Evolutionary conservation across 2,797 vertebrate species (phyloP).

Genomic region (Hippopotamyrus pictus): DNA sequence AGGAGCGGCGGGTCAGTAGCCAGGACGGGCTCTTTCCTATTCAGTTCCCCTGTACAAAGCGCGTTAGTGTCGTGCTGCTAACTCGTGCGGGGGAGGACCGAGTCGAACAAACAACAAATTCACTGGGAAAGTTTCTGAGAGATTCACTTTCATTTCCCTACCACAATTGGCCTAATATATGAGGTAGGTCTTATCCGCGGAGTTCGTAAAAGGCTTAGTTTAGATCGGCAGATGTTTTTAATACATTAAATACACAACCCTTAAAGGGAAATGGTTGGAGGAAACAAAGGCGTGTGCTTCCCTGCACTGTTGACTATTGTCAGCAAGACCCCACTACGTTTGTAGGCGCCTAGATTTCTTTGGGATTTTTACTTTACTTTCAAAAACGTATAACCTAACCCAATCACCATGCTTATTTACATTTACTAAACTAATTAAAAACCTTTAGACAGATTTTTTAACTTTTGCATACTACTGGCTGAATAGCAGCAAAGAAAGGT

Average conservation of each 20-base stretch:
- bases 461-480: neutral
- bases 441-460: neutral
- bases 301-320: constrained; percentile 37
- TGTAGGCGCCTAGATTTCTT: constrained; percentile 1
- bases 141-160: neutral
- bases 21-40: constrained; percentile 34
- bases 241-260: neutral
- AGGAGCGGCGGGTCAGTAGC: constrained; percentile 32
- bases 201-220: neutral
- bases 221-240: neutral
- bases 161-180: constrained; percentile 7
- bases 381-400: neutral
- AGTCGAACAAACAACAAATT: constrained; percentile 26
- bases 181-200: neutral
- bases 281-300: constrained; percentile 51
- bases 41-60: constrained; percentile 45
- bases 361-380: neutral
- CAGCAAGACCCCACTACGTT: constrained; percentile 26
- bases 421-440: neutral
- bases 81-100: constrained; percentile 16
- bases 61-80: constrained; percentile 32
- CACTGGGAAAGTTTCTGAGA: constrained; percentile 31
- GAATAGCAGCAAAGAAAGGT: neutral
- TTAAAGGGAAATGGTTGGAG: constrained; percentile 30
- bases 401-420: neutral